Conservation (phyloP, 2,113 vertebrate species). For the Mystacornis crossleyi region DNA sequence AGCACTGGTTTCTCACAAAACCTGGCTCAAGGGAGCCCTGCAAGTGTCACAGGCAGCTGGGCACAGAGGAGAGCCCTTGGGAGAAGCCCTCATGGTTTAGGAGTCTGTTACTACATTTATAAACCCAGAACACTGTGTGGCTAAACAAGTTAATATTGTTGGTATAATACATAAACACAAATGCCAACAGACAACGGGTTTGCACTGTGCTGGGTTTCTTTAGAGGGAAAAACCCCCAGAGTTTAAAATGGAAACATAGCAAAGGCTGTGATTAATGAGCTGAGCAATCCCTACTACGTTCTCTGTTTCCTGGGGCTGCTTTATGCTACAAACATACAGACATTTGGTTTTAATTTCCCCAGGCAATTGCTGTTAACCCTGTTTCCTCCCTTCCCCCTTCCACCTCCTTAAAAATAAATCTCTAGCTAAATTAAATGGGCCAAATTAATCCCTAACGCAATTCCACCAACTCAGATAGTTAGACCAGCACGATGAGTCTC, state of each 20-base stretch:
- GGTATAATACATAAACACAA: neutral
- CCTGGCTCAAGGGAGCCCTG: neutral
- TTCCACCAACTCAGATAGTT: neutral
- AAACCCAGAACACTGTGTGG: neutral
- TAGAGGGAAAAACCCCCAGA: neutral
- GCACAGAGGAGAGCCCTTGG: neutral
- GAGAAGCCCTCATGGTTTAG: neutral
- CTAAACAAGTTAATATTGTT: neutral
- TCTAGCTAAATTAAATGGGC: conserved; percentile 59
- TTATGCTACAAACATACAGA: conserved; percentile 4
- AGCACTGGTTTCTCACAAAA: neutral
- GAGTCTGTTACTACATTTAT: neutral
- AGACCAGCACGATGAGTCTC: neutral
- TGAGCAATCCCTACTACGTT: neutral
- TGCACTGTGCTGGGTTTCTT: fast-evolving
- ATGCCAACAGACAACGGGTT: neutral
- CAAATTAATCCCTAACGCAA: conserved; percentile 66
- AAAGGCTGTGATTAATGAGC: conserved; percentile 40
- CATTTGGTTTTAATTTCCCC: conserved; percentile 40
- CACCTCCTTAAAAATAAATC: conserved; percentile 19
- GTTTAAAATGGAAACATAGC: conserved; percentile 5
- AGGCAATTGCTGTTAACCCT: conserved; percentile 38
- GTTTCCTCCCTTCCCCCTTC: conserved; percentile 22
- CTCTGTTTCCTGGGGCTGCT: neutral
- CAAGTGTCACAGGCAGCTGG: neutral